A percentile compares a stretch with the other conserved stretches of the same genome.
These are phyloP conservation scores for Scatophagus argus DNA, from an alignment of 2,113 vertebrate species.

Conservation along the genomic window DNA sequence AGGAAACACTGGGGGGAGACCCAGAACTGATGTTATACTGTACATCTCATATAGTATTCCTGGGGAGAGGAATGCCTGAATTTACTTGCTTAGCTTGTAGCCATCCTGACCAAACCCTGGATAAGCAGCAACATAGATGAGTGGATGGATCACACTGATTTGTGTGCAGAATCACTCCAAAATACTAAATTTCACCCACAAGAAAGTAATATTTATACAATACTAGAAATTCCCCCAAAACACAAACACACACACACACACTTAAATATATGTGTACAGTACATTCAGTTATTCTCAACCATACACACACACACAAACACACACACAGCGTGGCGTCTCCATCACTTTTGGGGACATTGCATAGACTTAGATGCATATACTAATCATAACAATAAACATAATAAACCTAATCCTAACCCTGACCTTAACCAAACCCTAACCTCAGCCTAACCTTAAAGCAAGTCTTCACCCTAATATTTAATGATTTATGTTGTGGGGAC, in stretches of 20 bases:
- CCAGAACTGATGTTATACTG: not conserved
- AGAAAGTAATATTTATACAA: not conserved
- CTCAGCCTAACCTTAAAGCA: too few relatives aligned
- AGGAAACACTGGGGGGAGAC: not conserved
- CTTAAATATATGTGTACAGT: not conserved
- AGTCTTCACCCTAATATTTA: too few relatives aligned
- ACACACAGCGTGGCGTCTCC: too few relatives aligned
- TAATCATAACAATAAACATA: too few relatives aligned
- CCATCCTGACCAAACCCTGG: not conserved
- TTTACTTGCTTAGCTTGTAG: not conserved
- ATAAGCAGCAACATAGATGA: not conserved
- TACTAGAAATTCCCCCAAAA: not conserved
- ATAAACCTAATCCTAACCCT: too few relatives aligned
- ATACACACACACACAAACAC: constrained; percentile 4
- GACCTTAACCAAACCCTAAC: too few relatives aligned
- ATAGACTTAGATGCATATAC: too few relatives aligned
- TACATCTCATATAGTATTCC: not conserved
- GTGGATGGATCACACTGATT: not conserved
- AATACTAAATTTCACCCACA: not conserved
- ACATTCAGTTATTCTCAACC: not conserved
- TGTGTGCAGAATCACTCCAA: not conserved
- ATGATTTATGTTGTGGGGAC: too few relatives aligned
- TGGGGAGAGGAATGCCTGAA: not conserved
- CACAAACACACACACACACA: not conserved
- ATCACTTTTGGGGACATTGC: too few relatives aligned